These are phyloP conservation scores for Phoxinus dragarum DNA, from an alignment of 2,797 vertebrate genomes.

Conservation along the genomic window DNA sequence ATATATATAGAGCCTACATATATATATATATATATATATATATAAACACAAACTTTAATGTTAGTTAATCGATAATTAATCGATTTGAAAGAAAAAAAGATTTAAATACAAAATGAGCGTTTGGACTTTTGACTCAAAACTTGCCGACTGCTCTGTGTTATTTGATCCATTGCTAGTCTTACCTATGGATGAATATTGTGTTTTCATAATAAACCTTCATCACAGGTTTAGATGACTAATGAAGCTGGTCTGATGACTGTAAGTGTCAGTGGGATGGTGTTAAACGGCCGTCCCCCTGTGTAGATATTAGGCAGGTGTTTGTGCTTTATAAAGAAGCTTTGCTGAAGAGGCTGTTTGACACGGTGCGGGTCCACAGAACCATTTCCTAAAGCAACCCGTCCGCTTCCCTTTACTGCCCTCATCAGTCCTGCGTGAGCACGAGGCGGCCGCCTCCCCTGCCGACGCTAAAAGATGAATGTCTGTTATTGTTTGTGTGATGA, in stretches of 20 bases:
- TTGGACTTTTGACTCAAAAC: neutral
- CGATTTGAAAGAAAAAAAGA: neutral
- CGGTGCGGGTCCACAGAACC: slow-evolving; percentile 20
- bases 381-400: slow-evolving; percentile 40
- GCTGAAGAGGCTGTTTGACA: slow-evolving; percentile 30
- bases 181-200: neutral
- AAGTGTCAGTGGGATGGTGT: neutral
- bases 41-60: no score
- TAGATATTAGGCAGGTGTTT: slow-evolving; percentile 44
- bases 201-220: neutral
- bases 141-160: neutral
- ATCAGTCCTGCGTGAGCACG: slow-evolving; percentile 66
- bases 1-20: no score
- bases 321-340: slow-evolving; percentile 34
- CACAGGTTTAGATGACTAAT: neutral
- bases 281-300: slow-evolving; percentile 12
- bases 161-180: neutral
- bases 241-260: slow-evolving; percentile 6
- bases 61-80: no score
- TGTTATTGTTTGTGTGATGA: slow-evolving; percentile 92
- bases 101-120: neutral
- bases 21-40: no score
- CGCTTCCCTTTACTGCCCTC: slow-evolving; percentile 64
- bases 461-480: slow-evolving; percentile 80
- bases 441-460: slow-evolving; percentile 46